Conservation (phyloP, 2,797 vertebrate genomes). For the Furcifer pardalis region DNA sequence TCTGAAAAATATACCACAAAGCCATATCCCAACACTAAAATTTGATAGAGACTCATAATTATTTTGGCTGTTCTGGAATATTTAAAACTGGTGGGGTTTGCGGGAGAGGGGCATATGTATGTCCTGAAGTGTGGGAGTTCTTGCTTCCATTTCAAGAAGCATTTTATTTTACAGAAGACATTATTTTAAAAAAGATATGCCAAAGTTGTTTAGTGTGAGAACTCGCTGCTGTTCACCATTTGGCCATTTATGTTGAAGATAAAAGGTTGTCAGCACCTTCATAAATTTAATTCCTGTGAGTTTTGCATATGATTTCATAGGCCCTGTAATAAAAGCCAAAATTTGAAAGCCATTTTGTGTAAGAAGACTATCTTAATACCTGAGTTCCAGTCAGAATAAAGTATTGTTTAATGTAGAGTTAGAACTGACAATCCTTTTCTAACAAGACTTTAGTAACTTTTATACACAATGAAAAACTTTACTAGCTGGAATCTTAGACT, state of each 20-base stretch:
- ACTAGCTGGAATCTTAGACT: neutral
- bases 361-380: neutral
- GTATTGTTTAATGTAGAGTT: neutral
- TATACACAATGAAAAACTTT: neutral
- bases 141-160: conserved; percentile 49
- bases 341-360: neutral
- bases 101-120: conserved; percentile 26
- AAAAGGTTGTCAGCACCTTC: neutral
- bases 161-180: conserved; percentile 28
- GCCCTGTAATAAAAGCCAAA: neutral
- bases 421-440: neutral
- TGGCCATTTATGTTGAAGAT: conserved; percentile 1
- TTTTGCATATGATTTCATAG: neutral
- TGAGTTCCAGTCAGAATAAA: neutral
- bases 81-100: conserved; percentile 36
- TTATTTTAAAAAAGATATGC: conserved; percentile 35
- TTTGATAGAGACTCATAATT: conserved; percentile 67
- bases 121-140: conserved; percentile 50
- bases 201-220: conserved; percentile 32
- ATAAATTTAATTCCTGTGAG: conserved; percentile 9
- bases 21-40: conserved; percentile 59
- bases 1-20: conserved; percentile 59
- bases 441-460: neutral
- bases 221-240: conserved; percentile 15
- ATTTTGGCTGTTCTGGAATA: conserved; percentile 55